phyloP scores from a whole-genome alignment of 2,113 vertebrate genomes.

The Hypocryptadius cinnamomeus region DNA sequence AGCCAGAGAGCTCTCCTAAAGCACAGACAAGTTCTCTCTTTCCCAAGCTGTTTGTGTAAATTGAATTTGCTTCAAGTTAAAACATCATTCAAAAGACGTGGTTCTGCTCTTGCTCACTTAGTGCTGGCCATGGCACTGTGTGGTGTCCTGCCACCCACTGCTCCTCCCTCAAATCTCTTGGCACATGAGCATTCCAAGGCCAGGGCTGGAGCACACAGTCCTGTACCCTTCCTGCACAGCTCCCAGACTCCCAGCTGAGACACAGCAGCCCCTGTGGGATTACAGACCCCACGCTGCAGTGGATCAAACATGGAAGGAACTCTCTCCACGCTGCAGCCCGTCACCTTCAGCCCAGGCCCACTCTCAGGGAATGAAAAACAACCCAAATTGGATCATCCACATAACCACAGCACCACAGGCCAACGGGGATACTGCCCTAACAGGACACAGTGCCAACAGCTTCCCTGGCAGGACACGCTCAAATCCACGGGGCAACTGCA shows the following conservation, averaged over 20 bases:
- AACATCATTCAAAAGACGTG: background rate
- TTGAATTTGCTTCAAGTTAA: background rate
- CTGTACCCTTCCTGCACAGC: background rate
- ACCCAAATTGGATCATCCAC: background rate
- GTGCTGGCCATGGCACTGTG: background rate
- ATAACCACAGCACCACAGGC: background rate
- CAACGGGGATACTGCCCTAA: background rate
- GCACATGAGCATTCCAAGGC: background rate
- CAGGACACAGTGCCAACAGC: background rate
- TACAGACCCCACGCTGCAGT: background rate
- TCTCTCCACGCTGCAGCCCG: rapidly evolving
- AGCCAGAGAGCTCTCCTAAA: background rate
- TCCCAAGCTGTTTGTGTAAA: background rate
- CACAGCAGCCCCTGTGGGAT: rapidly evolving
- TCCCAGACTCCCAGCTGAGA: background rate
- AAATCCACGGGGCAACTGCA: conserved; percentile 14
- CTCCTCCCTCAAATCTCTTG: background rate
- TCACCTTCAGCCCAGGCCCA: background rate
- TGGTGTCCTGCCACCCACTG: background rate
- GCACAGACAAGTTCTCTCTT: background rate
- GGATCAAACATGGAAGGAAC: background rate
- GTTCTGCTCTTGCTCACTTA: background rate
- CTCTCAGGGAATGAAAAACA: background rate
- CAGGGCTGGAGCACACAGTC: background rate
- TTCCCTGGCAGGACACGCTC: conserved; percentile 4